These are phyloP conservation scores for Onychomys torridus DNA, from an alignment of 2,797 vertebrate species.

Conservation along the genomic window DNA sequence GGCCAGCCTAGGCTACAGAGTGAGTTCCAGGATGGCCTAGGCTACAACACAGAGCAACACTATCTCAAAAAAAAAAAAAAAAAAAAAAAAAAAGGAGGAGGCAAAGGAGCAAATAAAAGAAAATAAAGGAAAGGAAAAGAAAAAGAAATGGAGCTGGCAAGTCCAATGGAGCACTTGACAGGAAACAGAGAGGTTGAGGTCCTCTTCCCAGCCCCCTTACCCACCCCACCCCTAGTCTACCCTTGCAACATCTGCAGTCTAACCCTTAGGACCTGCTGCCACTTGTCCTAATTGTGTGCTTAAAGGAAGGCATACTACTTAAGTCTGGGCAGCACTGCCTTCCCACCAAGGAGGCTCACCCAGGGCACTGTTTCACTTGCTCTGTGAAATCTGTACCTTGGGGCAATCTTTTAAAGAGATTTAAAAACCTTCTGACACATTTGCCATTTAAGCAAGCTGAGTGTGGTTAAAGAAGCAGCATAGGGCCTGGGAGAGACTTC, in stretches of 20 bases:
- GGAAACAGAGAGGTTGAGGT: neutral
- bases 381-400: neutral
- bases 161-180: neutral
- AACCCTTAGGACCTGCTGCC: neutral
- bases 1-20: neutral
- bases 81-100: no score
- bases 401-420: conserved; percentile 53
- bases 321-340: neutral
- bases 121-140: no score
- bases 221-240: neutral
- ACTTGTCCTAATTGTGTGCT: neutral
- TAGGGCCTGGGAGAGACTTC: neutral
- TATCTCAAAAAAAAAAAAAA: no score
- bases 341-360: neutral
- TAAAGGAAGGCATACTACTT: neutral
- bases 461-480: neutral
- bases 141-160: neutral
- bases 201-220: neutral
- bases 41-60: neutral
- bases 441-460: conserved; percentile 62
- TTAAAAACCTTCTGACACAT: conserved; percentile 61
- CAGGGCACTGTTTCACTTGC: neutral
- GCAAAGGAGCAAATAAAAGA: neutral
- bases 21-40: neutral
- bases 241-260: neutral